Conservation (phyloP, 2,888 invertebrate species). For the Torymus auratus region DNA sequence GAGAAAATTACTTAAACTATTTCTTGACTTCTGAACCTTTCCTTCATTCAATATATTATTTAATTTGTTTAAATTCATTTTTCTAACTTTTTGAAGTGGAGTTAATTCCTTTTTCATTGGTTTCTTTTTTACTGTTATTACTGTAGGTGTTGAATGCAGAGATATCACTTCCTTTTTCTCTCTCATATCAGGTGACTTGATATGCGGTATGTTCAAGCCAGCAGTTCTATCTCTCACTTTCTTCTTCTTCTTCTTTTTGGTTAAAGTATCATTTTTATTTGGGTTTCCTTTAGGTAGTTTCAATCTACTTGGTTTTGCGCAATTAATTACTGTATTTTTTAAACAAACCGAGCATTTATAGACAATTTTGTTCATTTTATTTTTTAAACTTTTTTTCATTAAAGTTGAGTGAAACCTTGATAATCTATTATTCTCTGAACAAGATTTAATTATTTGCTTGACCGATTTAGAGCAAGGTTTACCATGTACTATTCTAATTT, state of each 20-base stretch:
- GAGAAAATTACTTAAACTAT: constrained; percentile 69
- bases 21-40: constrained; percentile 59
- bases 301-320: constrained; percentile 65
- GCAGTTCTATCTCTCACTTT: constrained; percentile 76
- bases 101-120: constrained; percentile 58
- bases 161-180: constrained; percentile 40
- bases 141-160: constrained; percentile 21
- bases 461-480: constrained; percentile 63
- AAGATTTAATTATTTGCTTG: constrained; percentile 60
- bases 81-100: constrained; percentile 63
- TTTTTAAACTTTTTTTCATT: constrained; percentile 65
- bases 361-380: constrained; percentile 66
- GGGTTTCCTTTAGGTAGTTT: constrained; percentile 54
- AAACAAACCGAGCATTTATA: constrained; percentile 69
- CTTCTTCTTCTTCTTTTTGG: constrained; percentile 65
- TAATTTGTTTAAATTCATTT: constrained; percentile 67
- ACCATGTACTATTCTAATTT: constrained; percentile 63
- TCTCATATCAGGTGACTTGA: constrained; percentile 19
- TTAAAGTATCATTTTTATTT: constrained; percentile 7
- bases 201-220: constrained; percentile 72
- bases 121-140: constrained; percentile 33
- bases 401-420: constrained; percentile 64
- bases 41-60: constrained; percentile 65
- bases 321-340: constrained; percentile 61
- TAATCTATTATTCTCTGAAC: constrained; percentile 54